These are phyloP conservation scores for Actinemys pallida DNA, from an alignment of 2,113 vertebrate genomes.

Conservation along the genomic window DNA sequence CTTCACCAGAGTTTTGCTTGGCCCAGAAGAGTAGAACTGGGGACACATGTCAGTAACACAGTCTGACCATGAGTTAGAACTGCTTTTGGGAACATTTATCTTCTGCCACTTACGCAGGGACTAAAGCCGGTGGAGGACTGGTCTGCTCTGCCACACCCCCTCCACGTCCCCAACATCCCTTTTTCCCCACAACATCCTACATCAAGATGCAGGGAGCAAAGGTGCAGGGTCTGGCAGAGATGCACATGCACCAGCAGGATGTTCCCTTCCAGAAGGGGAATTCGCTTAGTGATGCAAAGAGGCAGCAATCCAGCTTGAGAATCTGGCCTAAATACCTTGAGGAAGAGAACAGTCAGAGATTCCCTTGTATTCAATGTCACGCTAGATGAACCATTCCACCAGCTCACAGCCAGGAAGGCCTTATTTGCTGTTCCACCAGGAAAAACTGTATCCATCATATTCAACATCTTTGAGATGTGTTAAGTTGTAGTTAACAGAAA, in stretches of 20 bases:
- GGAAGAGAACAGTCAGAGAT: not conserved
- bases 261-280: not conserved
- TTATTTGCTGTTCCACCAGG: too few species aligned
- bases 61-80: not conserved
- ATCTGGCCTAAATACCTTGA: not conserved
- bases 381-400: not conserved
- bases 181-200: not conserved
- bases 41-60: not conserved
- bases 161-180: not conserved
- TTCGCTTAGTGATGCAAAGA: not conserved
- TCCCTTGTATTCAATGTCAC: not conserved
- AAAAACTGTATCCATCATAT: too few species aligned
- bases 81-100: not conserved
- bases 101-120: fast-evolving
- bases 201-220: not conserved
- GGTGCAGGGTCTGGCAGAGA: not conserved
- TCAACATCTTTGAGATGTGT: fast-evolving
- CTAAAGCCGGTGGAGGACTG: not conserved
- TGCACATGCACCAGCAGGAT: not conserved
- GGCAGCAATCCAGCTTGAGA: not conserved
- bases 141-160: not conserved
- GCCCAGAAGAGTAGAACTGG: not conserved
- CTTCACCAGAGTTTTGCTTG: not conserved
- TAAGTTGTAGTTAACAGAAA: too few species aligned
- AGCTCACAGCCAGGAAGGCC: not conserved